Evolutionary conservation across 2,797 vertebrate species (phyloP), one percentile per base, ranked within the genome.

Genomic region (Graptemys geographica): DNA sequence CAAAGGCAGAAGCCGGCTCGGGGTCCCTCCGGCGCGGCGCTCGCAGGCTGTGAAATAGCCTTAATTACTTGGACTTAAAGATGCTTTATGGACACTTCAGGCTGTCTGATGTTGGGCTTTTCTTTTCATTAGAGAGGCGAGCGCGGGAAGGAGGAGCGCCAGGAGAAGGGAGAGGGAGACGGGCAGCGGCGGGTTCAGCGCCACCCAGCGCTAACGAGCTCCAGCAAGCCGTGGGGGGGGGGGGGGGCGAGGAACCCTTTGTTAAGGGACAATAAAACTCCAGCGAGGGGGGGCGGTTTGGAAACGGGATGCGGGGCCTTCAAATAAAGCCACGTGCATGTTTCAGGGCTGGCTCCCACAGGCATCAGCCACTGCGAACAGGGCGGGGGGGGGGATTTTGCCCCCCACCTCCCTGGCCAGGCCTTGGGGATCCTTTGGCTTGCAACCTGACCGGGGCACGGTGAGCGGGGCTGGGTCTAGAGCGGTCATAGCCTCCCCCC

Each of bases 51-150:
- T 41, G 83, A 88, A 89, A 86, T 69, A 44, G 47, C 53, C 72
- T 55, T 93, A 86, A 93, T 93, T 90, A 93, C 83, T 90, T 83
- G 92, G 89, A 86, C 86, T 92, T 81, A 47, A 79, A 81, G 86
- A 81, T 44, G 65, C 85, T 89, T 85, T 92, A 49, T 89, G 47
- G 47, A 83, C 82, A 85, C 91, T 85, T 89, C 78, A 85, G 83
- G 78, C 81, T 81, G 44, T 65, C 91, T 85, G 88, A 59, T 27
- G 87, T 85, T 49, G 82, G 55, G 76, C 91, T 84, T 84, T 89
- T 89, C 91, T 81, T 87, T 78, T 92, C 91, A 92, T 92, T 85
- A 89, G 82, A 79, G 59, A 4, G 31, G 28, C 3, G 28, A 16
- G 28, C 15, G 59, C 6, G 57, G 57, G 57, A 31, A 59, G 57